Evolutionary conservation across 1,140 invertebrate species (phyloP).

Genomic region (Macrobrachium rosenbergii): DNA sequence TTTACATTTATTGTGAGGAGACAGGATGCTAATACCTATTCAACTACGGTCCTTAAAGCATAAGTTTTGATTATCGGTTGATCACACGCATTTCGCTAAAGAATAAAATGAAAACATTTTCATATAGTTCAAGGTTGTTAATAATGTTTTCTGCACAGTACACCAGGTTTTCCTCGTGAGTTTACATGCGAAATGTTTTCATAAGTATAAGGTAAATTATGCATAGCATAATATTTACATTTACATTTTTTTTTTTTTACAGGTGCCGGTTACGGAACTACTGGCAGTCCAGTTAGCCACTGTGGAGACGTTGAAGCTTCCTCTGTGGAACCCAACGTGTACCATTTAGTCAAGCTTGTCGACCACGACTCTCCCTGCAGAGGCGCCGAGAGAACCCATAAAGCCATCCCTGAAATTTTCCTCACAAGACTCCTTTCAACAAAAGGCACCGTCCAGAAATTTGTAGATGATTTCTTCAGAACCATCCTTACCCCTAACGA

Average conservation of each 20-base stretch:
- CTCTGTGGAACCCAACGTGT: constrained; percentile 73
- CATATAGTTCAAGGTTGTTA: no score
- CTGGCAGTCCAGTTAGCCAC: constrained; percentile 63
- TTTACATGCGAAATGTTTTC: no score
- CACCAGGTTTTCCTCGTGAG: no score
- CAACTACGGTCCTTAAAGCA: no score
- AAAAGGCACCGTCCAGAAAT: constrained; percentile 96
- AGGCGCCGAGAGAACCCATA: constrained; percentile 80
- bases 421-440: constrained; percentile 93
- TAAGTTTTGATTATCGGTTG: no score
- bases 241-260: background rate
- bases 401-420: constrained; percentile 95
- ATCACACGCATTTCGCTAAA: no score
- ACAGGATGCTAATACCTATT: no score
- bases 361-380: constrained; percentile 72
- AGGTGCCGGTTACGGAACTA: constrained; percentile 52
- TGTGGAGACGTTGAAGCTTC: constrained; percentile 47
- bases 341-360: constrained; percentile 82
- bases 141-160: no score
- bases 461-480: constrained; percentile 94
- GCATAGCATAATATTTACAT: no score
- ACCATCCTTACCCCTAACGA: constrained; percentile 90
- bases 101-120: no score
- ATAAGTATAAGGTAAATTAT: no score
- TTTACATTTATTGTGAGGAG: no score